Evolutionary conservation across 2,797 vertebrate genomes (phyloP).

Genomic region (Parotocinclus haroldoi): DNA sequence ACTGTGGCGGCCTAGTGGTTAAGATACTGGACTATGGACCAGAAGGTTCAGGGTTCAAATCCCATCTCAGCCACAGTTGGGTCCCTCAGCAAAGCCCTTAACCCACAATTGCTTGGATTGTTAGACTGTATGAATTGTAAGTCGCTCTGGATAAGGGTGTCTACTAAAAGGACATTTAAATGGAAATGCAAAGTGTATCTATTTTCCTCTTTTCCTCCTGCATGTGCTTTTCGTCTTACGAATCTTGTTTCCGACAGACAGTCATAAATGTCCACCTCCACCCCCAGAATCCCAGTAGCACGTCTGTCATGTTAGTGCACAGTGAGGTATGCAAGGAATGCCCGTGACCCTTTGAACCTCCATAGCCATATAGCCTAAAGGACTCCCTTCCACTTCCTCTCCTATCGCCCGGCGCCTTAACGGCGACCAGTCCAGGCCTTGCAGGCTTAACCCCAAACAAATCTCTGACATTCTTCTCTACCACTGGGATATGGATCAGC

Average conservation of each 20-base stretch:
- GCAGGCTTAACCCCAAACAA: slow-evolving; percentile 33
- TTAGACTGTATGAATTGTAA: no score
- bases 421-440: slow-evolving; percentile 24
- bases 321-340: slow-evolving; percentile 68
- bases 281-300: background rate
- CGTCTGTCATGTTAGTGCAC: slow-evolving; percentile 68
- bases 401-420: slow-evolving; percentile 32
- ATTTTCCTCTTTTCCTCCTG: background rate
- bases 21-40: no score
- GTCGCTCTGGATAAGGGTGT: no score
- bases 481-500: slow-evolving; percentile 31
- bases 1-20: no score
- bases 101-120: no score
- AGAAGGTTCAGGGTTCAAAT: no score
- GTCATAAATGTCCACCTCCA: background rate
- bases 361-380: slow-evolving; percentile 29
- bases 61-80: no score
- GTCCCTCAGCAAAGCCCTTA: no score
- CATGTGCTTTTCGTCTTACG: background rate
- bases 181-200: no score
- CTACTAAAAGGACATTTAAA: no score
- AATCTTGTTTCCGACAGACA: background rate
- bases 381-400: background rate
- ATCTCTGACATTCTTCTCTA: slow-evolving; percentile 24
- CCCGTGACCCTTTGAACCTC: slow-evolving; percentile 59